Evolutionary conservation across 64 coral and sea anemone genomes (phyloP).

Genomic region (Actinia tenebrosa): DNA sequence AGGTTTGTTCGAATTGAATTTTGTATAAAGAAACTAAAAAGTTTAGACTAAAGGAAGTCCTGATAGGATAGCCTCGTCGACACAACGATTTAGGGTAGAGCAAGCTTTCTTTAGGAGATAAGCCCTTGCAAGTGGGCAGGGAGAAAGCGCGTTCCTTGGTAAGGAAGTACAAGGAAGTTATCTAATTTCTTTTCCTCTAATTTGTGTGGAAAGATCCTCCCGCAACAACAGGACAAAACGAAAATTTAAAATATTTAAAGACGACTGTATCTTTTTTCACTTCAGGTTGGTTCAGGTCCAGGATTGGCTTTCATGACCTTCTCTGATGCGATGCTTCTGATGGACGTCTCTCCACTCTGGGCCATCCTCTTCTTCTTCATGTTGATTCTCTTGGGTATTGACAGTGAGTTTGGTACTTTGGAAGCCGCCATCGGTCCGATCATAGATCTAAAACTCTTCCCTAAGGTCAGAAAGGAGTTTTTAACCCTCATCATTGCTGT

Average conservation of each 20-base stretch:
- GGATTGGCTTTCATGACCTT: conserved; percentile 97
- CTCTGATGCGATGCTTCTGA: conserved; percentile 81
- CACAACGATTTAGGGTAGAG: no score
- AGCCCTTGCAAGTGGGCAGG: no score
- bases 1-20: conserved; percentile 26
- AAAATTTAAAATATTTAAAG: not conserved
- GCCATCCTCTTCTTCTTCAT: conserved; percentile 88
- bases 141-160: no score
- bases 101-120: no score
- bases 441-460: conserved; percentile 85
- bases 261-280: not conserved
- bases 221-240: no score
- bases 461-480: conserved; percentile 73
- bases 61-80: no score
- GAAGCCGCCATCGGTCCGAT: conserved; percentile 93
- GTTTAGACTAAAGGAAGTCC: no score
- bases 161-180: no score
- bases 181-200: no score
- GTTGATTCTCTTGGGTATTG: conserved; percentile 90
- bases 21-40: no score
- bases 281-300: conserved; percentile 85
- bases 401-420: conserved; percentile 91
- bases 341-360: conserved; percentile 94
- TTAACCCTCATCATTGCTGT: conserved; percentile 59
- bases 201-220: no score